phyloP scores from a whole-genome alignment of 2,113 vertebrate species.

The Eubucco bourcierii region DNA sequence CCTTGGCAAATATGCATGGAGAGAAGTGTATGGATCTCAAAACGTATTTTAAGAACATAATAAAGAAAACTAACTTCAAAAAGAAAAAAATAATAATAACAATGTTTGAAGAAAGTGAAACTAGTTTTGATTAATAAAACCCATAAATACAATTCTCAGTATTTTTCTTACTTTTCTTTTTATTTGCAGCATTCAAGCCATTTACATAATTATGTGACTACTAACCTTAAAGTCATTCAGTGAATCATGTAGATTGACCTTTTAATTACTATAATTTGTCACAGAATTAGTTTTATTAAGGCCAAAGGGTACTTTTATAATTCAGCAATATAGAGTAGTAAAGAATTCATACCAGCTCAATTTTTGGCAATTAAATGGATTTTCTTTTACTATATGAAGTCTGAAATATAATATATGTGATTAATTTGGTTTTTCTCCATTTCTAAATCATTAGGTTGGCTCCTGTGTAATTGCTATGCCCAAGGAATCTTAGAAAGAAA shows the following conservation, averaged over 20 bases:
- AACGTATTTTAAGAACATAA: neutral
- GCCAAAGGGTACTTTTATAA: constrained; percentile 4
- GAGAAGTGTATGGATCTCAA: neutral
- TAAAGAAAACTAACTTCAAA: neutral
- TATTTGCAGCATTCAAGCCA: neutral
- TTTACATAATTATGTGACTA: neutral
- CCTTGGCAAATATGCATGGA: neutral
- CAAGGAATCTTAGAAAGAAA: neutral
- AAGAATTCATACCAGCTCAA: neutral
- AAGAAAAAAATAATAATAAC: neutral
- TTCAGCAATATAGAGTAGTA: neutral
- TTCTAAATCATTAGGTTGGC: neutral
- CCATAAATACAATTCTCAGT: neutral
- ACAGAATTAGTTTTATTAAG: constrained; percentile 16
- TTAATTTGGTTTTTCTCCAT: neutral
- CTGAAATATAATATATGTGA: neutral
- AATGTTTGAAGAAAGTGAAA: neutral
- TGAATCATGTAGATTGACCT: neutral
- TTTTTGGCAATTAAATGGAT: constrained; percentile 39
- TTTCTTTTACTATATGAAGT: neutral
- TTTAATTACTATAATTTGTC: neutral
- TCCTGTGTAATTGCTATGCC: neutral
- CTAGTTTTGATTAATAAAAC: neutral
- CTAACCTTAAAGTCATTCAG: neutral
- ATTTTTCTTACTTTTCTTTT: neutral